Base-by-base conservation (phyloP, 2,113 vertebrate genomes). In the Catharus bicknelli region DNA sequence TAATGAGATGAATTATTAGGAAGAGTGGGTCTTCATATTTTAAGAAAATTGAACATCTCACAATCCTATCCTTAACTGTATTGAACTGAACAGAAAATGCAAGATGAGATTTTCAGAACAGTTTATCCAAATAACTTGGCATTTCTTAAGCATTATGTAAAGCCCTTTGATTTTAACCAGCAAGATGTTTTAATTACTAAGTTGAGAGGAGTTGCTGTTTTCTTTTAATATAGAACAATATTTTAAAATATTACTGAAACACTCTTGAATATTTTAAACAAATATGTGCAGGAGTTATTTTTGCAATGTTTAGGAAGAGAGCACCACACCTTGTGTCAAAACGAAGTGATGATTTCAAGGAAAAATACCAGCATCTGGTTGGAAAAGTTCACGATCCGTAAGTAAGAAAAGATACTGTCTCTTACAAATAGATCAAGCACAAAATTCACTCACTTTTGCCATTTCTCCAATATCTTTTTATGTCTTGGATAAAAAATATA, bases 261-360 rank as follows among this genome's bases (percentile, higher is more conserved):
- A 53, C 3, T 48, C 4, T 30, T 61, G 11, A 74, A 11, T 84
- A 26, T 53, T 62, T 54, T 34, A 58, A 85, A 25, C 12, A 86
- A 54, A 34, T 69, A 32, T 4, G 2, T 63, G 12, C 69, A 64
- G 5, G 25, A 77, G 19, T 63, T 88, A 22, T 91, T 90, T 96
- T 97, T 14, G 43, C 73, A 82, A 90, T 92, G 77, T 40, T 6
- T 67, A 99, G 98, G 97, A 97, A 98, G 95, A 97, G 90, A 81
- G 97, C 80, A 85, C 93, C 97, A 91, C 97, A 96, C 84, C 36
- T 98, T 7, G 70, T 97, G 81, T 97, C 97, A 25, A 97, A 97
- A 92, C 94, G n/a, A 95, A 96, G 67, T n/a, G 97, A 98, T 76
- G 96, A 98, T 96, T 98, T 98, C 74, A 97, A 97, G 75, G 97